These are phyloP conservation scores for Dryobates pubescens DNA, from an alignment of 2,797 vertebrate species.

Conservation along the genomic window DNA sequence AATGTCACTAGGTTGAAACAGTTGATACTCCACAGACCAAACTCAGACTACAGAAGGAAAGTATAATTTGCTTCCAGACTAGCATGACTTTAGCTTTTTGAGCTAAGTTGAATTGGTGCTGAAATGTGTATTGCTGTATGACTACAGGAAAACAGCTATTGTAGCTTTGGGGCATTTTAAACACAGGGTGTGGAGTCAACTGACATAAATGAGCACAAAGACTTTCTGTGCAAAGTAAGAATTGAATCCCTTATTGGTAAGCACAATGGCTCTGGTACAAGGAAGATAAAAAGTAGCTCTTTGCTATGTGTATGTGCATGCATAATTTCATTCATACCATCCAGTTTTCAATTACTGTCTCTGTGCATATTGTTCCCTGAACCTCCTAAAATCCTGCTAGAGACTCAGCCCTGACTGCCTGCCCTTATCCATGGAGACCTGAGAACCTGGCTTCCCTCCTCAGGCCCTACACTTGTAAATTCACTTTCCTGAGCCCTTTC, in stretches of 20 bases:
- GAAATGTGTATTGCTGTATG: background rate
- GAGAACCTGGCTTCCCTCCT: background rate
- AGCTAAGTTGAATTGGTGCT: background rate
- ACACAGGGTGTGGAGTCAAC: background rate
- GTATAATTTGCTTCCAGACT: background rate
- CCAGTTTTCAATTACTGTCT: background rate
- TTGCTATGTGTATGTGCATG: background rate
- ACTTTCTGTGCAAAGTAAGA: conserved; percentile 16
- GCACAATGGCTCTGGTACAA: background rate
- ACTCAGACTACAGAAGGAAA: background rate
- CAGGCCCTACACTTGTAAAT: background rate
- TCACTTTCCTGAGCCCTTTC: background rate
- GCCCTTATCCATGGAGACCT: background rate
- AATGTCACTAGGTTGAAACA: background rate
- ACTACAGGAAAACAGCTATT: background rate
- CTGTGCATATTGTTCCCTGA: background rate
- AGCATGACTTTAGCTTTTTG: background rate
- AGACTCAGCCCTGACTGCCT: background rate
- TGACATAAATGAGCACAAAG: background rate
- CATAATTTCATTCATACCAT: background rate
- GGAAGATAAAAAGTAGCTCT: background rate
- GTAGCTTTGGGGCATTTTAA: conserved; percentile 6
- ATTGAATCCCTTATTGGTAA: background rate
- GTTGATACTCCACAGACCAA: conserved; percentile 8
- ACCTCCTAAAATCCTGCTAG: background rate